Evolutionary conservation across 1,140 invertebrate genomes (phyloP), one percentile per base, ranked within the genome.

Genomic region (Magallana ariakensis): DNA sequence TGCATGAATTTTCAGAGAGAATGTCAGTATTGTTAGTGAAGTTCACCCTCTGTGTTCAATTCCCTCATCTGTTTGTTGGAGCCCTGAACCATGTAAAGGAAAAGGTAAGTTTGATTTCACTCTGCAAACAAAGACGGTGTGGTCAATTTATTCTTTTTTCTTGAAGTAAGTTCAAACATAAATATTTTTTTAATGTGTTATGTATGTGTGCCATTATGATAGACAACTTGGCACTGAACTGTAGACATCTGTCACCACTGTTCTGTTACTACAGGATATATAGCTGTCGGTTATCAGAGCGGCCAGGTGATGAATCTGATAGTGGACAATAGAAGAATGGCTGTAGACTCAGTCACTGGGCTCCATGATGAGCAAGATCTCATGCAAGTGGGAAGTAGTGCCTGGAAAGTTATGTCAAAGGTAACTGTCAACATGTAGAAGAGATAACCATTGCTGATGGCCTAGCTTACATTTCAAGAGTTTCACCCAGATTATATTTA

Each of bases 381-480:
- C 22, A 75, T 75, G 22, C 22, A 26, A 13, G 22, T 75, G 19
- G 66, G 22, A 19, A 26, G 66, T 75, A 26, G 22, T 11, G 26
- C 66, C 22, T 75, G 66, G 66, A 75, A 75, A 75, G 22, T 75
- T 13, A 26, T 75, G 22, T 75, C 66, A 75, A 11, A 75, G 66
- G 66, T 75, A 75, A 26, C 66, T 5, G 0, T 46, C 33, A 46
- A 46, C 33, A 46, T 46, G 33, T 4, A 46, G 33, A 4, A 46
- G 33, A 1, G 33, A 5, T 46, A 46, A 46, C 33, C 33, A 46
- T 46, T 46, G 33, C 33, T 46, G 33, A 5, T 46, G 33, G 1
- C 33, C 33, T 46, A 46, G 33, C 33, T 46, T 4, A 46, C 33
- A 46, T 4, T 46, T 46, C 5, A 46, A 46, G 33, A 46, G 33